Evolutionary conservation across 1,140 invertebrate genomes (phyloP).

Genomic region (Copidosoma floridanum): DNA sequence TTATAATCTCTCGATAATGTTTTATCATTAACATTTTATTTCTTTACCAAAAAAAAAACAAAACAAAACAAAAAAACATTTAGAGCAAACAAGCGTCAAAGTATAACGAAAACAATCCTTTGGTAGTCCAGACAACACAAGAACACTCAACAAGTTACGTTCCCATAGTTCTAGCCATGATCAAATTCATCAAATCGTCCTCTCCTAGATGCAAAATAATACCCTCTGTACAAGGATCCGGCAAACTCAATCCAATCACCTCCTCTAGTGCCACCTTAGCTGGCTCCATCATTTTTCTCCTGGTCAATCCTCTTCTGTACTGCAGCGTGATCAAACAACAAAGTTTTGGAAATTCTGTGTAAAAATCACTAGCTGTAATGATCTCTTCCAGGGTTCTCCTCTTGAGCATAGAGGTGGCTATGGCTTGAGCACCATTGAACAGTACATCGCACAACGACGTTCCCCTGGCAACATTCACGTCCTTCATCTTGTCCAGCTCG

Average conservation of each 20-base stretch:
- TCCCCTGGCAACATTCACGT: not conserved
- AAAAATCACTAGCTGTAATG: conserved; percentile 6
- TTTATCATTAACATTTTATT: too few relatives aligned
- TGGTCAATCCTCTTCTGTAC: conserved; percentile 9
- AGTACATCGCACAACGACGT: not conserved
- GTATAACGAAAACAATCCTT: too few relatives aligned
- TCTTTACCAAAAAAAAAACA: too few relatives aligned
- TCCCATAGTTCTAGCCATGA: not conserved
- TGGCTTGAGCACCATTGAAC: not conserved
- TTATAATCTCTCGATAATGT: too few relatives aligned
- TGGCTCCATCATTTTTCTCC: conserved; percentile 5
- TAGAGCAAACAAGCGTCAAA: too few relatives aligned
- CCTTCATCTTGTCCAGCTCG: conserved; percentile 19
- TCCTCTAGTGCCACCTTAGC: not conserved
- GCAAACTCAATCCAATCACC: not conserved
- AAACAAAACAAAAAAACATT: too few relatives aligned
- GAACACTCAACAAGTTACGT: too few relatives aligned
- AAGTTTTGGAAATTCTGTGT: conserved; percentile 10
- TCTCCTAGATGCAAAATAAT: not conserved
- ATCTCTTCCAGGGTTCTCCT: conserved; percentile 5
- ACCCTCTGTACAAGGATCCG: conserved; percentile 6
- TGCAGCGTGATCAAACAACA: conserved; percentile 12
- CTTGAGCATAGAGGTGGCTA: conserved; percentile 8
- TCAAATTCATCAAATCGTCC: not conserved
- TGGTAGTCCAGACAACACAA: too few relatives aligned